A percentile compares a stretch with the other conserved stretches of the same genome.
Evolutionary conservation across 2,113 vertebrate species (phyloP).

Genomic region (Pterocles orientalis): DNA sequence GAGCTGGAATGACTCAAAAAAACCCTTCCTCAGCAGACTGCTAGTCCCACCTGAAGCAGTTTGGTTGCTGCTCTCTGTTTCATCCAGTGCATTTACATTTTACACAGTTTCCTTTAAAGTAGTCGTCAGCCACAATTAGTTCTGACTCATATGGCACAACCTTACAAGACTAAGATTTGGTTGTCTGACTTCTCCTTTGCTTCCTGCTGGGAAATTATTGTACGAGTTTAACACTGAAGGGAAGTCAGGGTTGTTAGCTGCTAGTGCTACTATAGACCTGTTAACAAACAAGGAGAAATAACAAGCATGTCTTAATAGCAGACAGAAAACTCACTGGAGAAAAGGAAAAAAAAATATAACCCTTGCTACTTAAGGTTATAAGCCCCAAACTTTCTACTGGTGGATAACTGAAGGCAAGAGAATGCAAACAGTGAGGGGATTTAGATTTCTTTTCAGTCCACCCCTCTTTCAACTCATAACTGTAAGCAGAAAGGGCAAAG

Average conservation of each 20-base stretch:
- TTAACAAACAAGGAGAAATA: not conserved
- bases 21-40: not conserved
- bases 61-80: not conserved
- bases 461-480: not conserved
- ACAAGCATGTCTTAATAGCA: not conserved
- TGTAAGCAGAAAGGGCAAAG: not conserved
- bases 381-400: not conserved
- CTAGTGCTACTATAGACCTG: not conserved
- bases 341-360: not conserved
- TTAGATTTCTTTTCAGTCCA: not conserved
- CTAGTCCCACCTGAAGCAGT: not conserved
- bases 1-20: not conserved
- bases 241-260: not conserved
- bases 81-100: not conserved
- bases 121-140: not conserved
- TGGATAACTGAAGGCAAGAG: not conserved
- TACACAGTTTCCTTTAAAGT: not conserved
- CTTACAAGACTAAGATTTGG: not conserved
- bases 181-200: not conserved
- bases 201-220: not conserved
- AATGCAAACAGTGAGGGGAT: not conserved
- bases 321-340: not conserved
- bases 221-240: not conserved
- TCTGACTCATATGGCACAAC: not conserved
- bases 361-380: not conserved